Evolutionary conservation across 2,797 vertebrate genomes (phyloP).

Genomic region (Etheostoma nigrum): DNA sequence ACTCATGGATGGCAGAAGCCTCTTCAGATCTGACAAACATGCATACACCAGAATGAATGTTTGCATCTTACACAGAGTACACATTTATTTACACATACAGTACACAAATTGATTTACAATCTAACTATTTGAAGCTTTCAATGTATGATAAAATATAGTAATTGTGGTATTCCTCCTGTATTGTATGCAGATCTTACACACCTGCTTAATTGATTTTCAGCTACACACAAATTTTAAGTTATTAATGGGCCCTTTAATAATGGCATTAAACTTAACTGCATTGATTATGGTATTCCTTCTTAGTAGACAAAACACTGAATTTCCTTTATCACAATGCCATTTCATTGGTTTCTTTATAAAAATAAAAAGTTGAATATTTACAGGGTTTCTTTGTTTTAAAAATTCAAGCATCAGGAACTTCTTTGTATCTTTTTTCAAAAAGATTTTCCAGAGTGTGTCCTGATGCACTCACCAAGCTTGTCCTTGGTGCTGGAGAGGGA

Average conservation of each 20-base stretch:
- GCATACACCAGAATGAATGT: neutral
- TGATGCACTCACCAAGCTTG: conserved; percentile 89
- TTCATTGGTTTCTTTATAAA: neutral
- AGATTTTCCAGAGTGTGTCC: neutral
- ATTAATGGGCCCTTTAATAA: no score
- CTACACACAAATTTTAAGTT: no score
- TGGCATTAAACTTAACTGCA: no score
- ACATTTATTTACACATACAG: neutral
- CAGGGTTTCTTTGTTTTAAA: neutral
- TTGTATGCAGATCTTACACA: no score
- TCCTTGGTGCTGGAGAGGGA: conserved; percentile 91
- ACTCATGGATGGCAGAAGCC: conserved; percentile 94
- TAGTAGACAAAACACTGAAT: neutral
- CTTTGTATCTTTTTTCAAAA: neutral
- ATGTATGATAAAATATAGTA: neutral
- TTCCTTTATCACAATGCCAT: no score
- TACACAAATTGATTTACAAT: no score
- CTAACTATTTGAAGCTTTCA: neutral
- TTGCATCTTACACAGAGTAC: neutral
- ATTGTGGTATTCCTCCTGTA: neutral
- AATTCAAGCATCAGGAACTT: neutral
- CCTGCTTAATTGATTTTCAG: no score
- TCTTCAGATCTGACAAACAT: conserved; percentile 90
- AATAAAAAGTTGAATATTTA: neutral
- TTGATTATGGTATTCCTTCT: neutral